Evolutionary conservation across 1,140 invertebrate species (phyloP).

Genomic region (Pseudomyrmex gracilis): DNA sequence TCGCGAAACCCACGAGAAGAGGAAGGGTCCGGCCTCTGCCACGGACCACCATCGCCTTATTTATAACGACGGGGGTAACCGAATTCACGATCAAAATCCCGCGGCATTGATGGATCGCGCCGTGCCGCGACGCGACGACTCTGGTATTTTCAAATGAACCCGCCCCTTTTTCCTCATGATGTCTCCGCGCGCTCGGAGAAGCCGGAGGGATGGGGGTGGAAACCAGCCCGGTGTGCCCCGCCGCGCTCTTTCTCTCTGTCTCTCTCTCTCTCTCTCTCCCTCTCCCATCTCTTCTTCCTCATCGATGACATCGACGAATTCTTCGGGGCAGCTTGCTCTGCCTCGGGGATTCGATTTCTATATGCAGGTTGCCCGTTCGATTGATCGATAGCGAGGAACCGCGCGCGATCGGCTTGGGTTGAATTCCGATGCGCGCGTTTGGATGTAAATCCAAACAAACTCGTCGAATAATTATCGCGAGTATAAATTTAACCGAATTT

Average conservation of each 20-base stretch:
- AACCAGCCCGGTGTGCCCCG: slow-evolving; percentile 13
- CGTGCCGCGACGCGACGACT: slow-evolving; percentile 71
- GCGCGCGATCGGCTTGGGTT: neutral
- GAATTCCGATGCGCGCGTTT: neutral
- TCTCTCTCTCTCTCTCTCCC: neutral
- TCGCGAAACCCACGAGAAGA: slow-evolving; percentile 15
- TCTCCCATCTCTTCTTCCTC: neutral
- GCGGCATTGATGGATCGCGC: slow-evolving; percentile 83
- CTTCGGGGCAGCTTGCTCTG: slow-evolving; percentile 28
- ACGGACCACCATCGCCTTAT: slow-evolving; percentile 78
- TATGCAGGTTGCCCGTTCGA: slow-evolving; percentile 55
- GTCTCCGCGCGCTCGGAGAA: slow-evolving; percentile 18
- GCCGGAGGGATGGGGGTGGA: slow-evolving; percentile 36
- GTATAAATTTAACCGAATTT: neutral
- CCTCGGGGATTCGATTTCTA: slow-evolving; percentile 60
- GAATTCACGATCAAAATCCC: slow-evolving; percentile 84
- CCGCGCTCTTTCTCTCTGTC: neutral
- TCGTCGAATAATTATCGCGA: neutral
- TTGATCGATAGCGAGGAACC: slow-evolving; percentile 40
- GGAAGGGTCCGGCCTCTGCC: slow-evolving; percentile 45
- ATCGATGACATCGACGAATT: slow-evolving; percentile 63
- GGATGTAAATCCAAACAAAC: neutral
- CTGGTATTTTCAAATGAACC: slow-evolving; percentile 73
- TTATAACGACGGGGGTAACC: slow-evolving; percentile 82
- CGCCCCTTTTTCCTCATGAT: slow-evolving; percentile 69